These are phyloP conservation scores for Calcarius ornatus DNA, from an alignment of 2,113 vertebrate genomes.

Conservation along the genomic window DNA sequence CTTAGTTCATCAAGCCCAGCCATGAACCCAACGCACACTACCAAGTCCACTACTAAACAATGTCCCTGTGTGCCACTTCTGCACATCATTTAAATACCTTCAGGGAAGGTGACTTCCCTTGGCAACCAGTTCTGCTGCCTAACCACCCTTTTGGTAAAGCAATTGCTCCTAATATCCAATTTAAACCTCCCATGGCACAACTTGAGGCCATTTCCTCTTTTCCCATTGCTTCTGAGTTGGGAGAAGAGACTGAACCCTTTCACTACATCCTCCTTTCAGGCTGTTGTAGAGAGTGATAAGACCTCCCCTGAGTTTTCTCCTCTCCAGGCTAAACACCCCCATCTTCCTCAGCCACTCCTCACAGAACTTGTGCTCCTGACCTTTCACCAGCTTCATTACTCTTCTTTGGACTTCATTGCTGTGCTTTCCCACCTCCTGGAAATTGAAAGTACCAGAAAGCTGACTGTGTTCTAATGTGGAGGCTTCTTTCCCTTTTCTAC, in stretches of 20 bases:
- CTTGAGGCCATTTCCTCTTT: not conserved
- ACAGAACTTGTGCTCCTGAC: too few species aligned
- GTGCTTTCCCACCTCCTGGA: not conserved
- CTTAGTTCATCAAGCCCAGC: not conserved
- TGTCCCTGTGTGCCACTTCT: fast-evolving
- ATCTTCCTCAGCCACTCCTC: fast-evolving
- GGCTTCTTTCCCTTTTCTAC: not conserved
- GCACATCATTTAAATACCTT: not conserved
- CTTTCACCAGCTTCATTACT: not conserved
- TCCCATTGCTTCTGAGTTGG: not conserved
- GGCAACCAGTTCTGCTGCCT: not conserved
- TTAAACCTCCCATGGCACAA: not conserved
- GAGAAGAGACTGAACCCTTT: not conserved
- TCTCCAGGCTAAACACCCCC: fast-evolving
- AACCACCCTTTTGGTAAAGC: not conserved
- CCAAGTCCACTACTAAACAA: not conserved
- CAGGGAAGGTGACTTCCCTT: not conserved
- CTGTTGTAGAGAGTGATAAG: fast-evolving
- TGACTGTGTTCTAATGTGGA: not conserved
- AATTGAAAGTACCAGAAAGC: not conserved
- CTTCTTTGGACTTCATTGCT: not conserved
- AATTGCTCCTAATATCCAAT: not conserved
- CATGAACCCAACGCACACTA: not conserved
- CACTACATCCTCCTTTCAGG: fast-evolving
- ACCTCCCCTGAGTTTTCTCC: not conserved